Evolutionary conservation across 2,888 invertebrate species (phyloP).

Genomic region (Argynnis bischoffii): DNA sequence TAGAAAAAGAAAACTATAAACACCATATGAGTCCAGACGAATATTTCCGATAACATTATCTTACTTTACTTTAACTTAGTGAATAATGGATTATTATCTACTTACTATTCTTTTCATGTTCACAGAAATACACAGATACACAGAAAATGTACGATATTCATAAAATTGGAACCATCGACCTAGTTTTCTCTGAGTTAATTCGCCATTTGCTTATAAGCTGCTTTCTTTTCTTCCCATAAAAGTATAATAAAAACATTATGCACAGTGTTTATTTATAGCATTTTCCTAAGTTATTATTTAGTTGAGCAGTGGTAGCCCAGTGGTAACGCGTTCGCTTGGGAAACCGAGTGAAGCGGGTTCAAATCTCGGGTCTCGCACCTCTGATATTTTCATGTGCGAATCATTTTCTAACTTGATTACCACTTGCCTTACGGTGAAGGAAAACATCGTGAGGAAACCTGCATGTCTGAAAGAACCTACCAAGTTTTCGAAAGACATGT

Average conservation of each 20-base stretch:
- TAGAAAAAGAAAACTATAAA: neutral
- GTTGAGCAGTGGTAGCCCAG: no score
- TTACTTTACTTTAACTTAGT: constrained; percentile 37
- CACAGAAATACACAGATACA: constrained; percentile 33
- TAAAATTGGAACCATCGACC: constrained; percentile 40
- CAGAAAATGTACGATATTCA: constrained; percentile 43
- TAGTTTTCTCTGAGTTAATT: constrained; percentile 37
- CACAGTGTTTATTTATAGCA: neutral
- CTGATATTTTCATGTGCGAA: no score
- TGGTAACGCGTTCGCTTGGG: no score
- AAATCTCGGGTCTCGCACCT: no score
- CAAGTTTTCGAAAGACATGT: no score
- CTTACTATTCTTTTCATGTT: constrained; percentile 42
- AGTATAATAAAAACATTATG: constrained; percentile 6
- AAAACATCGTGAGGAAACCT: no score
- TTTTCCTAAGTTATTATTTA: no score
- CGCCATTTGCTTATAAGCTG: constrained; percentile 25
- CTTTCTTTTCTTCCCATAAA: constrained; percentile 22
- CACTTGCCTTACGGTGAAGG: no score
- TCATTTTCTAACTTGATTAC: no score
- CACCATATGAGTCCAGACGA: neutral
- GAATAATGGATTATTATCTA: constrained; percentile 42
- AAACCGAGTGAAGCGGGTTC: no score
- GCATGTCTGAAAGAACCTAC: no score
- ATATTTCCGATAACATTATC: constrained; percentile 25